A percentile compares a stretch with the other conserved stretches of the same genome.
Conservation (phyloP, 2,888 invertebrate genomes). For the Apocheima hispidaria region DNA sequence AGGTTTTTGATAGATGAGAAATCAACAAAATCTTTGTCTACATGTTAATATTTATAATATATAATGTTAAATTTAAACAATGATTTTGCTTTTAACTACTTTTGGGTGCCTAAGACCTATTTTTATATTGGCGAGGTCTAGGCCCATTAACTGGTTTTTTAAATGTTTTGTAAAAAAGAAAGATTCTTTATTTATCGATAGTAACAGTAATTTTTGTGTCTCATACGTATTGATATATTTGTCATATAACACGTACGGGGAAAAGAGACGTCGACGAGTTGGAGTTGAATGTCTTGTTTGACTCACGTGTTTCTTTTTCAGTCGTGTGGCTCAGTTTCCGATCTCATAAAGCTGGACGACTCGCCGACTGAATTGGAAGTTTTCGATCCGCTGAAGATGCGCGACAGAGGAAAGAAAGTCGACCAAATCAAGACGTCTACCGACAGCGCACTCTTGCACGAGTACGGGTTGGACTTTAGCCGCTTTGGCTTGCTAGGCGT, state of each 20-base stretch:
- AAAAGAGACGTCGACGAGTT: not conserved
- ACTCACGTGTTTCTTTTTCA: conserved; percentile 73
- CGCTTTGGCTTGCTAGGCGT: conserved; percentile 81
- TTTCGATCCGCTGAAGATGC: conserved; percentile 77
- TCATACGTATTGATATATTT: conserved; percentile 3
- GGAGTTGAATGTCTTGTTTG: conserved; percentile 49
- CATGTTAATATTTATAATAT: not conserved
- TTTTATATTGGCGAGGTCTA: not conserved
- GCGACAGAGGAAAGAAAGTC: conserved; percentile 67
- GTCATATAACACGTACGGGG: conserved; percentile 7
- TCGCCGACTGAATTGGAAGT: conserved; percentile 76
- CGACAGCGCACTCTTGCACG: conserved; percentile 89
- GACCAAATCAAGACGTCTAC: conserved; percentile 73
- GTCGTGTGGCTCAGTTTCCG: conserved; percentile 76
- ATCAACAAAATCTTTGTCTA: not conserved
- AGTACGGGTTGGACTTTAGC: conserved; percentile 90
- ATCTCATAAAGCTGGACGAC: conserved; percentile 81
- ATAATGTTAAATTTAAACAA: not conserved
- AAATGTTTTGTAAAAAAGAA: not conserved
- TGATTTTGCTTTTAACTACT: not conserved
- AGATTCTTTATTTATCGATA: not conserved
- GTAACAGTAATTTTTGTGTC: not conserved
- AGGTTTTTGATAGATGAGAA: not conserved
- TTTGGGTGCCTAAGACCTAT: not conserved
- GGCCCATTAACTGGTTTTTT: not conserved